Evolutionary conservation across 2,113 vertebrate genomes (phyloP), one percentile per base, ranked within the genome.

Genomic region (Eidolon helvum): DNA sequence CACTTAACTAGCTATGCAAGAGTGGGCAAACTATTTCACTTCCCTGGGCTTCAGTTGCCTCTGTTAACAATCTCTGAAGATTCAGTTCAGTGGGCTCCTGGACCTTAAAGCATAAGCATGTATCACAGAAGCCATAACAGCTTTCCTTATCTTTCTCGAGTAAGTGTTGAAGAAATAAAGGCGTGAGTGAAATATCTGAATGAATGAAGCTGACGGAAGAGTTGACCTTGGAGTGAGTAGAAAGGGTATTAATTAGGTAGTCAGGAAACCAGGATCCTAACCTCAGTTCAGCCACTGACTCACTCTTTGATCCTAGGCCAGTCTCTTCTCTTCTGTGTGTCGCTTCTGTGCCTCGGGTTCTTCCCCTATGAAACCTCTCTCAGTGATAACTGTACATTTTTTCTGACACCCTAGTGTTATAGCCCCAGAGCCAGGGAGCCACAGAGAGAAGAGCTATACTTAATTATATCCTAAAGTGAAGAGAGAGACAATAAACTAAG

Each of bases 221-320:
- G 50, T 2, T 50, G 50, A 50, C 50, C 50, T 50, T 30, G 21
- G 1, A 45, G 28, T n/a, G 40, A 95, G 19, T 2, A 50, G 72
- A 82, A 89, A 96, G 45, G 87, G 38, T 43, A 77, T 7, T 0
- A 3, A 45, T 6, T 2, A 66, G 4, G 16, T 24, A 30, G 35
- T 16, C 1, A 69, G 72, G 22, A 85, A 72, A 89, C n/a, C 50
- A 38, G 48, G 18, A 43, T n/a, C 16, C 0, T 0, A 63, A 59
- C 79, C 57, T 48, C 21, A 43, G 2, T 0, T 72, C 63, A 12
- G 5, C 38, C 88, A 48, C 43, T 74, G 30, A 24, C 48, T 65
- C 0, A 0, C 33, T 79, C 11, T 71, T 78, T 45, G 68, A 96
- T 72, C 87, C 4, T 19, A 21, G 18, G 14, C 2, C 2, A 0